phyloP scores from a whole-genome alignment of 2,888 invertebrate genomes.

The Antitype chi region DNA sequence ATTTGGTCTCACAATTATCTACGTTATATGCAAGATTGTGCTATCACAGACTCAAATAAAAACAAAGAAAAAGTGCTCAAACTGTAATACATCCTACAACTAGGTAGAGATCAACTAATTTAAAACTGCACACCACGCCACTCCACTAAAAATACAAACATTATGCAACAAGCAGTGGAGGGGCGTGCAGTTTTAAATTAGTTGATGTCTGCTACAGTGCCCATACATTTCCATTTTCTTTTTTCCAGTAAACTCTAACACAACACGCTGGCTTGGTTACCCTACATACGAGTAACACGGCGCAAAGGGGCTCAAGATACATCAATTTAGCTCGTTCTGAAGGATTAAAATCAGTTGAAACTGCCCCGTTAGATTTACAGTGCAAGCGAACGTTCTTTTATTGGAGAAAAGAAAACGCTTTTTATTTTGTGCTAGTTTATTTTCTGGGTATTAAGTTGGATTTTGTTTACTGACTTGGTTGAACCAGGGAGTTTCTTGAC shows the following conservation, averaged over 20 bases:
- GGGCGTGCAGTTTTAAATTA: too few relatives aligned
- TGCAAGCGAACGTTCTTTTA: neutral
- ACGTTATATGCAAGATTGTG: neutral
- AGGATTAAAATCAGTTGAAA: slow-evolving; percentile 47
- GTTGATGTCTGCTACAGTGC: neutral
- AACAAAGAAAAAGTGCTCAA: neutral
- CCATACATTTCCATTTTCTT: neutral
- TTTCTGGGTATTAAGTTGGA: neutral
- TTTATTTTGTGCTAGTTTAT: slow-evolving; percentile 13
- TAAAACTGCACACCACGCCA: too few relatives aligned
- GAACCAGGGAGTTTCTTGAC: neutral
- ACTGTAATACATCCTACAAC: neutral
- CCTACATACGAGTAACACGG: slow-evolving; percentile 15
- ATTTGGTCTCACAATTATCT: too few relatives aligned
- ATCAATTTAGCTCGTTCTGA: slow-evolving; percentile 47
- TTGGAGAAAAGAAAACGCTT: slow-evolving; percentile 13
- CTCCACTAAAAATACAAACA: too few relatives aligned
- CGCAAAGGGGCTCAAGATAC: slow-evolving; percentile 30
- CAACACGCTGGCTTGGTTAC: neutral
- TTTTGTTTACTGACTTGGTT: neutral
- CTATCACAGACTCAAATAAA: neutral
- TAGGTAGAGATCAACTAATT: neutral
- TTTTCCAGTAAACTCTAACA: neutral
- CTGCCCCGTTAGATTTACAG: slow-evolving; percentile 29
- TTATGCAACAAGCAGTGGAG: too few relatives aligned